Evolutionary conservation across 2,113 vertebrate genomes (phyloP).

Genomic region (Poeciliopsis retropinna): DNA sequence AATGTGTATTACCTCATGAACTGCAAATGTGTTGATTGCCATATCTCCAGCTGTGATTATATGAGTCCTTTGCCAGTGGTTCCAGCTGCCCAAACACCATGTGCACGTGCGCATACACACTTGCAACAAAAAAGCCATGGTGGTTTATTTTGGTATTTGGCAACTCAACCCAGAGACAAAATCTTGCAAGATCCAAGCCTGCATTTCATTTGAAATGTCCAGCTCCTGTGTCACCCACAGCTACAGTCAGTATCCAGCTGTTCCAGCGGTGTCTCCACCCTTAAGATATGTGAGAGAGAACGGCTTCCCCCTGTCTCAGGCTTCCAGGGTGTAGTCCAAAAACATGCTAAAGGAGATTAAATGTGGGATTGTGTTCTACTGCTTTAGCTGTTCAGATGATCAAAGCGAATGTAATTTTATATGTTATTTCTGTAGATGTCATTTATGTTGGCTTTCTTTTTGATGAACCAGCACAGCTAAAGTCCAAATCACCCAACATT

Average conservation of each 20-base stretch:
- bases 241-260: conserved; percentile 61
- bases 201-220: conserved; percentile 50
- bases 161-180: conserved; percentile 44
- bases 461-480: conserved; percentile 23
- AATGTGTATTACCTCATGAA: conserved; percentile 37
- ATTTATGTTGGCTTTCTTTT: conserved; percentile 25
- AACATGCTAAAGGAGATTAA: conserved; percentile 63
- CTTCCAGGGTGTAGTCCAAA: conserved; percentile 54
- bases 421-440: conserved; percentile 24
- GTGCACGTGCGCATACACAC: conserved; percentile 13
- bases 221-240: conserved; percentile 32
- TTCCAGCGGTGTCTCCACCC: conserved; percentile 56
- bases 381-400: conserved; percentile 48
- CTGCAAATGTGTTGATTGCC: conserved; percentile 54
- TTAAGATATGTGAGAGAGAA: conserved; percentile 57
- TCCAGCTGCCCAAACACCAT: conserved; percentile 58
- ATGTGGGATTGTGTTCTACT: conserved; percentile 48
- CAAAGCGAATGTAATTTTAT: conserved; percentile 44
- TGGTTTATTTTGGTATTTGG: conserved; percentile 53
- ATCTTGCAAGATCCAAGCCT: conserved; percentile 35
- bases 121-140: conserved; percentile 21
- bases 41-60: conserved; percentile 63
- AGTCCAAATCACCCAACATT: conserved; percentile 4
- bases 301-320: conserved; percentile 40
- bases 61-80: conserved; percentile 26